These are phyloP conservation scores for Corythoichthys haematopterus DNA, from an alignment of 2,113 vertebrate genomes.

Conservation along the genomic window DNA sequence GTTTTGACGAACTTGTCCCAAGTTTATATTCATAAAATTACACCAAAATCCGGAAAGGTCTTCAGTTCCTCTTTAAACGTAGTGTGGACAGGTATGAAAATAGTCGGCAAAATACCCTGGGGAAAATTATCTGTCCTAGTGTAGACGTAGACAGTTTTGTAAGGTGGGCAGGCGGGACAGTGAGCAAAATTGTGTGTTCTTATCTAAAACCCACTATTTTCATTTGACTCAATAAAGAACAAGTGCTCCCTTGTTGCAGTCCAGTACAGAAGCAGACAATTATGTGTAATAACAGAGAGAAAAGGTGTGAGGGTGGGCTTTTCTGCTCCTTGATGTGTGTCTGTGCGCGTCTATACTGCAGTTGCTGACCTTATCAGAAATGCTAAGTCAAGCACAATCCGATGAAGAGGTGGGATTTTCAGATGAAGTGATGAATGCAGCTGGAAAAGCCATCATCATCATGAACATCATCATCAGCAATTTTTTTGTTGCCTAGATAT, in stretches of 20 bases:
- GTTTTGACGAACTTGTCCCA: too few species aligned
- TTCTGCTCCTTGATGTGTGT: background rate
- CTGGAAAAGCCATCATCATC: constrained; percentile 26
- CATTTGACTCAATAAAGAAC: constrained; percentile 48
- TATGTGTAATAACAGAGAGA: background rate
- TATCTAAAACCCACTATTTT: constrained; percentile 49
- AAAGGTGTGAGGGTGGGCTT: background rate
- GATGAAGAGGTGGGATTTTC: constrained; percentile 25
- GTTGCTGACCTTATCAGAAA: constrained; percentile 50
- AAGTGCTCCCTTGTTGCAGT: constrained; percentile 50
- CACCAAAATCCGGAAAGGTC: too few species aligned
- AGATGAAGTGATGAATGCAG: constrained; percentile 48
- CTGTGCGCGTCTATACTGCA: constrained; percentile 19
- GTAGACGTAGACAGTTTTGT: too few species aligned
- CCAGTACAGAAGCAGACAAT: constrained; percentile 38
- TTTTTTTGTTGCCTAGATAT: background rate
- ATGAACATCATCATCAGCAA: constrained; percentile 31
- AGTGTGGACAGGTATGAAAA: too few species aligned
- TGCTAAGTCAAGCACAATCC: constrained; percentile 45
- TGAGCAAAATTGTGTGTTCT: constrained; percentile 53
- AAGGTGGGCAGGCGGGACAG: background rate
- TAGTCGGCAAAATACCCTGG: too few species aligned
- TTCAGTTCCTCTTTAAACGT: too few species aligned
- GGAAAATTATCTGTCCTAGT: too few species aligned
- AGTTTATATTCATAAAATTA: too few species aligned